Conservation (phyloP, 2,113 vertebrate species). For the Lophochroa leadbeateri region DNA sequence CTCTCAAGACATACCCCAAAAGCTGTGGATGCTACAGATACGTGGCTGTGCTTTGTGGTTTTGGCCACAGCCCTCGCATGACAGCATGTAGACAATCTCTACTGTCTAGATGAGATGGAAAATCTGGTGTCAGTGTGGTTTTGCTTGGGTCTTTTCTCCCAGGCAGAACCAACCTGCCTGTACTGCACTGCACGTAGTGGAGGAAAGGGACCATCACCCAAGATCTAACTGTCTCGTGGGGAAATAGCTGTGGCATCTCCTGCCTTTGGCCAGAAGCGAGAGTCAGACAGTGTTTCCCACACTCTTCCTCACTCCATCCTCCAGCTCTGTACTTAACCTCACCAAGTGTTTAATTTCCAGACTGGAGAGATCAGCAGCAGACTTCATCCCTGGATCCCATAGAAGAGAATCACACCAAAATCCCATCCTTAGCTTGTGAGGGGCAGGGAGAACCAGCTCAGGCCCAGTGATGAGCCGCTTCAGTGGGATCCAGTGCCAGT, state of each 20-base stretch:
- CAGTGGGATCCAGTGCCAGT: constrained; percentile 21
- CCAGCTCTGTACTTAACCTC: background rate
- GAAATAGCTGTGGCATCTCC: background rate
- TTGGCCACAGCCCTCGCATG: background rate
- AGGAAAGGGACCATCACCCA: background rate
- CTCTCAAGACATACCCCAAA: background rate
- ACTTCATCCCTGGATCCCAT: background rate
- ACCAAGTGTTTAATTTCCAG: background rate
- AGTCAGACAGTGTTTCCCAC: background rate
- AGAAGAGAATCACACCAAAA: constrained; percentile 28
- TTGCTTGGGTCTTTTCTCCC: background rate
- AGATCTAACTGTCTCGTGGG: background rate
- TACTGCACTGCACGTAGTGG: background rate
- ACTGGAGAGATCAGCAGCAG: background rate
- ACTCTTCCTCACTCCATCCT: background rate
- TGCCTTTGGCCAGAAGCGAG: background rate
- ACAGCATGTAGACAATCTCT: background rate
- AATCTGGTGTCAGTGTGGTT: background rate
- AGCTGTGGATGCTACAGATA: background rate
- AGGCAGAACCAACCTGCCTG: background rate
- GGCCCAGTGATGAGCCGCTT: constrained; percentile 22
- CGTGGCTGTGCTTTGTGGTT: background rate
- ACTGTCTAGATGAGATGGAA: background rate
- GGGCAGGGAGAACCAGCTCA: constrained; percentile 44
- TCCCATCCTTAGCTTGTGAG: background rate